A percentile compares a stretch with the other conserved stretches of the same genome.
Evolutionary conservation across 2,797 vertebrate genomes (phyloP).

Genomic region (Leptodactylus fallax): DNA sequence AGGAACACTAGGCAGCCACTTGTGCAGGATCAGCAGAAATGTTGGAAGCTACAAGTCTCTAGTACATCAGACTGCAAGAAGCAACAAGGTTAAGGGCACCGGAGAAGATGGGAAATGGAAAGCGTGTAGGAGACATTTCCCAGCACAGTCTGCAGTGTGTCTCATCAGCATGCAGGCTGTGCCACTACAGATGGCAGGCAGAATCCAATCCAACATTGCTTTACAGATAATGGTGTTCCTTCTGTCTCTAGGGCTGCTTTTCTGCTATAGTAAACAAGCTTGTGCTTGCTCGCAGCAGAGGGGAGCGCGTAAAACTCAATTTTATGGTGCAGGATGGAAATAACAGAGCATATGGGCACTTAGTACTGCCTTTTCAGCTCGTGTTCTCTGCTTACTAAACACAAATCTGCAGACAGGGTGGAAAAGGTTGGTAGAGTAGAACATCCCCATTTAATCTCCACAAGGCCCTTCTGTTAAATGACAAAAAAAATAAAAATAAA

Average conservation of each 20-base stretch:
- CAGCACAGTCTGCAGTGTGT: slow-evolving; percentile 27
- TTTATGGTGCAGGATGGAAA: slow-evolving; percentile 62
- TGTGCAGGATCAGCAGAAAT: not conserved
- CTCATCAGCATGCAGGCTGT: slow-evolving; percentile 63
- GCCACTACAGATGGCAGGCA: slow-evolving; percentile 67
- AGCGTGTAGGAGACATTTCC: slow-evolving; percentile 46
- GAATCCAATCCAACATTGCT: slow-evolving; percentile 52
- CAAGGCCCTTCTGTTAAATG: slow-evolving; percentile 17
- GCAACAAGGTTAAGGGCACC: slow-evolving; percentile 5
- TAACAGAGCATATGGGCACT: slow-evolving; percentile 60
- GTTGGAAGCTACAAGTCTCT: not conserved
- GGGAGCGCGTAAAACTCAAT: slow-evolving; percentile 57
- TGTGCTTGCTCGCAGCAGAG: slow-evolving; percentile 56
- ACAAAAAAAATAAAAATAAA: not conserved
- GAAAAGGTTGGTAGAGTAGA: slow-evolving; percentile 10
- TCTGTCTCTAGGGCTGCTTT: slow-evolving; percentile 64
- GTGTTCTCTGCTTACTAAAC: slow-evolving; percentile 50
- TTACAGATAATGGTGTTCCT: slow-evolving; percentile 64
- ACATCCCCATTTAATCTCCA: not conserved
- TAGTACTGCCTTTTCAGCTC: slow-evolving; percentile 60
- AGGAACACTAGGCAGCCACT: not conserved
- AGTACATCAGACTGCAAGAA: not conserved
- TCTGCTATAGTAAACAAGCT: slow-evolving; percentile 64
- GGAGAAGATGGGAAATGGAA: not conserved
- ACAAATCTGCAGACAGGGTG: slow-evolving; percentile 42